Percentiles rank a stretch among this genome's conserved stretches.
Conservation (phyloP, 2,888 invertebrate genomes). For the Elgonia sp. region DNA sequence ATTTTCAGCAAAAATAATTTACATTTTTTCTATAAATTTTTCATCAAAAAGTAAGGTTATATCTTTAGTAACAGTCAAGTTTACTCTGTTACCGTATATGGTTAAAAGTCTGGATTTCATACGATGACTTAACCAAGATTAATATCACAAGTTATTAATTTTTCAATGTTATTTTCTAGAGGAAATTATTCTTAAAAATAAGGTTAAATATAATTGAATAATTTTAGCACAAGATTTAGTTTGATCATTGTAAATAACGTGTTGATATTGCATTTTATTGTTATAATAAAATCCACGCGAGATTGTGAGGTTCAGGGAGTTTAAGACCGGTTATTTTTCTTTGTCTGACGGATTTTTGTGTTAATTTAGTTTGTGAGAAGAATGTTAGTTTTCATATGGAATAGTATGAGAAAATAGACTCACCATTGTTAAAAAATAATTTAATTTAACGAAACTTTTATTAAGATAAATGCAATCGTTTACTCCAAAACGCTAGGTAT, state of each 20-base stretch:
- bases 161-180: not conserved
- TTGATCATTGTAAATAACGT: not conserved
- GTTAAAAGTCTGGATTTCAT: constrained; percentile 32
- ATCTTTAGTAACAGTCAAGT: constrained; percentile 6
- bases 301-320: not conserved
- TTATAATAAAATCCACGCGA: not conserved
- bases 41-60: constrained; percentile 38
- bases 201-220: not conserved
- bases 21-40: not conserved
- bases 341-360: not conserved
- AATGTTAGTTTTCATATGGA: not conserved
- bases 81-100: constrained; percentile 50
- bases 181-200: not conserved
- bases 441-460: constrained; percentile 1
- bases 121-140: constrained; percentile 15
- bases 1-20: not conserved
- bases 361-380: not conserved
- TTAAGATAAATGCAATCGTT: not conserved
- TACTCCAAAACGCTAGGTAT: not conserved
- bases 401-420: not conserved
- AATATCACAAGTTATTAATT: not conserved
- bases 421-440: constrained; percentile 26
- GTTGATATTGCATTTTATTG: not conserved
- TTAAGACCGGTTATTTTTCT: not conserved
- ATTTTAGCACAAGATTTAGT: not conserved